A percentile compares a stretch with the other conserved stretches of the same genome.
phyloP scores from a whole-genome alignment of 2,797 vertebrate species.

The Premnoplex brunnescens region DNA sequence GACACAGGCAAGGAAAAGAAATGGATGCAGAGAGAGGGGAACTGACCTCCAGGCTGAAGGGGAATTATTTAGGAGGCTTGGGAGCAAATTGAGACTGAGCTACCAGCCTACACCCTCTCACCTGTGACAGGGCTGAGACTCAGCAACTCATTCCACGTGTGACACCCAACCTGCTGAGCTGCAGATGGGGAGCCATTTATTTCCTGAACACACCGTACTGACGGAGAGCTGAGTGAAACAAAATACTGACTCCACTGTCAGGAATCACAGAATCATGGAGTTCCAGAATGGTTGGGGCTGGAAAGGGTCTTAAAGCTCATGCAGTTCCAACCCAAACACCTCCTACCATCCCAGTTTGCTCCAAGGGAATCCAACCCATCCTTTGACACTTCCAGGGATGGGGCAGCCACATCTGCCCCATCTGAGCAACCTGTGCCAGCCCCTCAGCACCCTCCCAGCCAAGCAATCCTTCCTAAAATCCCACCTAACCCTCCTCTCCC shows the following conservation, averaged over 20 bases:
- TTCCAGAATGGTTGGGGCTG: background rate
- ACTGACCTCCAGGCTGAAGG: background rate
- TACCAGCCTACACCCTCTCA: background rate
- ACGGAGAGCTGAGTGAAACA: background rate
- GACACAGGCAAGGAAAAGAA: background rate
- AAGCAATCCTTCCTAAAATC: background rate
- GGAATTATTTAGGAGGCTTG: background rate
- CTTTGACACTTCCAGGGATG: background rate
- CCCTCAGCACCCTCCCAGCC: background rate
- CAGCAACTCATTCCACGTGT: background rate
- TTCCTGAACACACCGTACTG: background rate
- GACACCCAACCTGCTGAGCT: background rate
- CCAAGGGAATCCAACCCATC: background rate
- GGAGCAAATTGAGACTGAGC: background rate
- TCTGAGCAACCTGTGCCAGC: background rate
- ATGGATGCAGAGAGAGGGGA: background rate
- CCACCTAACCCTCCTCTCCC: background rate
- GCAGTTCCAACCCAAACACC: accelerated
- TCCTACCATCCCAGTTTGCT: accelerated
- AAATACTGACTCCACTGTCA: background rate
- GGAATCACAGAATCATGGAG: background rate
- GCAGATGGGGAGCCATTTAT: accelerated
- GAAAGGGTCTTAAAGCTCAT: background rate
- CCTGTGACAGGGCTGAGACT: background rate
- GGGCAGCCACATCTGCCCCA: background rate